phyloP scores from a whole-genome alignment of 1,140 invertebrate genomes.

The Triops longicaudatus region DNA sequence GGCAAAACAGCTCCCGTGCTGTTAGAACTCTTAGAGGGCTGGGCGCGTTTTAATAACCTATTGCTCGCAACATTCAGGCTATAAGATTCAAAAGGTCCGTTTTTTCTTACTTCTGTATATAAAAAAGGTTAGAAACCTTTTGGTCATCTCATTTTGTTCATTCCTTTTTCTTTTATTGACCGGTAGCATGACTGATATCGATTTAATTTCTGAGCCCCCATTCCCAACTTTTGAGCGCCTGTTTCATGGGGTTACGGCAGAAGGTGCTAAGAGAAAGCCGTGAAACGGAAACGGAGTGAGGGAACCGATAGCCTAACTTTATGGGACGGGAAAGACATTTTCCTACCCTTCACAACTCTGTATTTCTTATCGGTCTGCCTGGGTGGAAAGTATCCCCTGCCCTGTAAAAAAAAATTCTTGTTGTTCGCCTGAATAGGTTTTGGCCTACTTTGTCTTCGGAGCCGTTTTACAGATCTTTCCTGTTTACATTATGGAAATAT shows the following conservation, averaged over 20 bases:
- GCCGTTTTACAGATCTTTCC: background rate
- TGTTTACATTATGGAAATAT: conserved; percentile 9
- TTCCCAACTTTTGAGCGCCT: background rate
- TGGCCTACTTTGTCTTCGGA: background rate
- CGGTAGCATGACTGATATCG: background rate
- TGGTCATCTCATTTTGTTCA: background rate
- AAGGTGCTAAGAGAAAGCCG: background rate
- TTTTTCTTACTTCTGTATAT: background rate
- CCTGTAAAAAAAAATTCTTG: background rate
- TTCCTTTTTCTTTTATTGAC: background rate
- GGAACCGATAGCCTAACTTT: background rate
- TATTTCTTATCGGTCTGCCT: conserved; percentile 6
- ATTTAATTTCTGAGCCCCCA: background rate
- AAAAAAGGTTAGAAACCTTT: background rate
- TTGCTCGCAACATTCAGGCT: background rate
- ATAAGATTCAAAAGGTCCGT: background rate
- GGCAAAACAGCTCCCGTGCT: background rate
- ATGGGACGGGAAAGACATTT: background rate
- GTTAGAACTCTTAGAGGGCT: background rate
- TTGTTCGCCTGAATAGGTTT: background rate
- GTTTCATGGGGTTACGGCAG: background rate
- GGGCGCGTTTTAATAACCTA: background rate
- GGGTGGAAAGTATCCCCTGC: background rate
- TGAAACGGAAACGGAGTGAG: background rate
- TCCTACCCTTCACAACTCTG: background rate